Evolutionary conservation across 2,113 vertebrate species (phyloP).

Genomic region (Pteropus alecto): DNA sequence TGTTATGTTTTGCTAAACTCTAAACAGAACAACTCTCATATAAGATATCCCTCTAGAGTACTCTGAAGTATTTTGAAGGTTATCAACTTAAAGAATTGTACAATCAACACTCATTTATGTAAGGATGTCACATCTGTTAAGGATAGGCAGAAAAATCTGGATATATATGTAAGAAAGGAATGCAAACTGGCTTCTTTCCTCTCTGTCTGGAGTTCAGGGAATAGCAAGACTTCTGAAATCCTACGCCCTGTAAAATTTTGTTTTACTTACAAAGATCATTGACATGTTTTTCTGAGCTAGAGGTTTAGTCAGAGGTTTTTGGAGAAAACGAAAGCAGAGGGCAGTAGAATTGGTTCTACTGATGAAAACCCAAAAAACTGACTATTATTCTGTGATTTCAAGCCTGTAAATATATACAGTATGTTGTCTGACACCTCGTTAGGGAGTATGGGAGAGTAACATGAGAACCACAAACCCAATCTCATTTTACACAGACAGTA

Average conservation of each 20-base stretch:
- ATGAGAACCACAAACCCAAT: background rate
- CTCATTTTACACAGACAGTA: background rate
- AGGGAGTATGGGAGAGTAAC: background rate
- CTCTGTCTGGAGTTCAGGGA: background rate
- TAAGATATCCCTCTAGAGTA: background rate
- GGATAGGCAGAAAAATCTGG: background rate
- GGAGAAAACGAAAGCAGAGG: slow-evolving; percentile 47
- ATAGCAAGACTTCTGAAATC: background rate
- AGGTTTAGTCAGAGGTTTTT: background rate
- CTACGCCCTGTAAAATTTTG: background rate
- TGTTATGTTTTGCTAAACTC: background rate
- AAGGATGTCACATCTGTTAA: background rate
- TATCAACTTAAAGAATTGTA: background rate
- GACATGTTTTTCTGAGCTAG: background rate
- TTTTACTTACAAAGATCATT: background rate
- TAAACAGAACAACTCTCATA: background rate
- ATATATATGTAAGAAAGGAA: background rate
- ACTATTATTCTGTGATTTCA: slow-evolving; percentile 29
- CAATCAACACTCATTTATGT: background rate
- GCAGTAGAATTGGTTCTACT: background rate
- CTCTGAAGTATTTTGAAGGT: background rate
- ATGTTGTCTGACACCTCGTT: background rate
- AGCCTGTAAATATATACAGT: background rate
- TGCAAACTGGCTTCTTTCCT: background rate
- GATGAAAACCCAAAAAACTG: background rate